A percentile compares a stretch with the other conserved stretches of the same genome.
phyloP scores from a whole-genome alignment of 1,140 invertebrate species.

The Bombyx mandarina region DNA sequence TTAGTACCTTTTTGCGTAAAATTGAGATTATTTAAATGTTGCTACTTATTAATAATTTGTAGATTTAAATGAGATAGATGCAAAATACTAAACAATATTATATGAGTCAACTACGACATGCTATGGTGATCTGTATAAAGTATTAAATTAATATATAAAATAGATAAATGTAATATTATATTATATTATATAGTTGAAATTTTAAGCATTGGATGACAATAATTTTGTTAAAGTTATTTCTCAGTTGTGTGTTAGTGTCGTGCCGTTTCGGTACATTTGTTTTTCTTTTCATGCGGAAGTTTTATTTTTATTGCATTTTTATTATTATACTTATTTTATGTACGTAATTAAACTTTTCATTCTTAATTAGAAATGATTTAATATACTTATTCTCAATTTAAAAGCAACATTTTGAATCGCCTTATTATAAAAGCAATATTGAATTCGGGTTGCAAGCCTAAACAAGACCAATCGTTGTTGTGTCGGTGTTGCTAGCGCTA shows the following conservation, averaged over 20 bases:
- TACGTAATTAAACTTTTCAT: neutral
- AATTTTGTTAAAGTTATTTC: conserved; percentile 48
- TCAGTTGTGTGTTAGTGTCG: neutral
- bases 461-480: conserved; percentile 62
- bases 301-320: too few relatives aligned
- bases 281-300: conserved; percentile 8
- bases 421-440: conserved; percentile 41
- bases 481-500: conserved; percentile 52
- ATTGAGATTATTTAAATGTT: conserved; percentile 38
- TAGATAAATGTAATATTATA: conserved; percentile 27
- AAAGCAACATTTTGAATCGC: too few relatives aligned
- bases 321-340: neutral
- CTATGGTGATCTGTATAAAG: conserved; percentile 54
- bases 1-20: conserved; percentile 19
- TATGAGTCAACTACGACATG: conserved; percentile 29
- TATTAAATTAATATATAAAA: conserved; percentile 46
- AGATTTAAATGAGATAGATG: conserved; percentile 51
- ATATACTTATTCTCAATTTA: neutral
- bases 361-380: neutral
- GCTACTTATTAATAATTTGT: conserved; percentile 27
- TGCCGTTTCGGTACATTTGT: conserved; percentile 6
- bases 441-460: conserved; percentile 30
- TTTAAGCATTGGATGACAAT: conserved; percentile 69
- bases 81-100: conserved; percentile 23
- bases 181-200: conserved; percentile 51